Evolutionary conservation across 2,888 invertebrate species (phyloP).

Genomic region (Polymixis flavicincta): DNA sequence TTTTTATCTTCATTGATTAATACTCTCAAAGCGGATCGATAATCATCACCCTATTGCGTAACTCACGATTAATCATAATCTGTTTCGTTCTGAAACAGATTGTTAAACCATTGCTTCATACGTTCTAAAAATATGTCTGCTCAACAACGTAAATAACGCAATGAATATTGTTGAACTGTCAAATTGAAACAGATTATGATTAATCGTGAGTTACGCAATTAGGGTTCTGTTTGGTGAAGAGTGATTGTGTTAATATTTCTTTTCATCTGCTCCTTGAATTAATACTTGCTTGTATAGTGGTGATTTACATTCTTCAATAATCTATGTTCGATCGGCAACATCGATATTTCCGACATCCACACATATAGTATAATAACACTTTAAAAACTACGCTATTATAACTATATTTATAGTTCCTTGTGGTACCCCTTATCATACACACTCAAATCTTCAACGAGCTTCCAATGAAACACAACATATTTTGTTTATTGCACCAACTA

Average conservation of each 20-base stretch:
- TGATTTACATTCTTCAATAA: neutral
- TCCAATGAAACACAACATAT: slow-evolving; percentile 10
- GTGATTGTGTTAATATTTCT: neutral
- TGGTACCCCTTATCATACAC: slow-evolving; percentile 1
- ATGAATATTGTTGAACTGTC: too few species aligned
- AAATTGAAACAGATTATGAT: too few species aligned
- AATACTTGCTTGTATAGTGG: neutral
- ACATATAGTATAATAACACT: neutral
- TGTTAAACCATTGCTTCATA: too few species aligned
- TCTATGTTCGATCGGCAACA: neutral
- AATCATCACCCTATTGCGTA: too few species aligned
- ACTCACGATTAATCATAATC: too few species aligned
- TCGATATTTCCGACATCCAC: too few species aligned
- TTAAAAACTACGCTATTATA: neutral
- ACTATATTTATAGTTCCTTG: neutral
- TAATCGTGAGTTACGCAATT: too few species aligned
- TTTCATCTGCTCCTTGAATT: neutral
- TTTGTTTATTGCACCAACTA: slow-evolving; percentile 41
- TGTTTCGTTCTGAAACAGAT: too few species aligned
- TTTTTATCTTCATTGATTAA: slow-evolving; percentile 6
- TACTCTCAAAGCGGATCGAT: neutral
- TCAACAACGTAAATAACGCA: too few species aligned
- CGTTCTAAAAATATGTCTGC: too few species aligned
- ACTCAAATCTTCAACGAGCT: slow-evolving; percentile 2
- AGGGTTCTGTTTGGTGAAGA: neutral